A percentile compares a stretch with the other conserved stretches of the same genome.
phyloP scores from a whole-genome alignment of 37 sponge, comb jelly and placozoan species.

The Agelas oroides region DNA sequence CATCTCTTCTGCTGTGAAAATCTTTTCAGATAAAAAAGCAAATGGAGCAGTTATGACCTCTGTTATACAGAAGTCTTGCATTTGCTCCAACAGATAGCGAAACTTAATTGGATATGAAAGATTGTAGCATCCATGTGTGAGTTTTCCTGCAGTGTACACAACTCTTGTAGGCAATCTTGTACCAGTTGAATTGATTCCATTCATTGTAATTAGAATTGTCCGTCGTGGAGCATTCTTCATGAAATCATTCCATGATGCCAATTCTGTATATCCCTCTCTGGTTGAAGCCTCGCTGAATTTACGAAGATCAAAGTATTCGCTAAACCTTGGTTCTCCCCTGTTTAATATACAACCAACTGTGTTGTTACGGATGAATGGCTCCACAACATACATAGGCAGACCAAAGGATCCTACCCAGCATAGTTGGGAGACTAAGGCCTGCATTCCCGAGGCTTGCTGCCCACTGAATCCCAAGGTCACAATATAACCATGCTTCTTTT shows the following conservation, averaged over 20 bases:
- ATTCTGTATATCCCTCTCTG: not conserved
- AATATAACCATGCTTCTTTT: not conserved
- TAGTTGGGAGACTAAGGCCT: conserved; percentile 5
- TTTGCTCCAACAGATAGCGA: too few species aligned
- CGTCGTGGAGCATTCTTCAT: too few species aligned
- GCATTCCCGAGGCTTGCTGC: conserved; percentile 25
- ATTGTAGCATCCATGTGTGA: too few species aligned
- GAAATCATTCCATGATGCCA: not conserved
- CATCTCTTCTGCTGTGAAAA: too few species aligned
- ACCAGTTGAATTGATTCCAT: too few species aligned
- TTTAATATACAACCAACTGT: not conserved
- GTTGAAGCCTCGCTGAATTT: not conserved
- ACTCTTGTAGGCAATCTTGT: too few species aligned
- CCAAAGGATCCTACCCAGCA: not conserved
- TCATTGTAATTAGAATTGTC: too few species aligned
- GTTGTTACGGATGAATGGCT: not conserved
- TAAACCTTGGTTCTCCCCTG: not conserved
- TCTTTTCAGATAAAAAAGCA: too few species aligned
- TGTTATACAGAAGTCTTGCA: too few species aligned
- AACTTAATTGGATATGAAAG: too few species aligned
- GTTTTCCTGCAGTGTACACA: too few species aligned
- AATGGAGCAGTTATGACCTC: too few species aligned
- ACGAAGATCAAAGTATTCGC: conserved; percentile 18
- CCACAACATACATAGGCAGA: conserved; percentile 12
- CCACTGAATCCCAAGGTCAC: not conserved